These are phyloP conservation scores for Stenodema calcarata DNA, from an alignment of 2,888 invertebrate genomes.

Conservation along the genomic window DNA sequence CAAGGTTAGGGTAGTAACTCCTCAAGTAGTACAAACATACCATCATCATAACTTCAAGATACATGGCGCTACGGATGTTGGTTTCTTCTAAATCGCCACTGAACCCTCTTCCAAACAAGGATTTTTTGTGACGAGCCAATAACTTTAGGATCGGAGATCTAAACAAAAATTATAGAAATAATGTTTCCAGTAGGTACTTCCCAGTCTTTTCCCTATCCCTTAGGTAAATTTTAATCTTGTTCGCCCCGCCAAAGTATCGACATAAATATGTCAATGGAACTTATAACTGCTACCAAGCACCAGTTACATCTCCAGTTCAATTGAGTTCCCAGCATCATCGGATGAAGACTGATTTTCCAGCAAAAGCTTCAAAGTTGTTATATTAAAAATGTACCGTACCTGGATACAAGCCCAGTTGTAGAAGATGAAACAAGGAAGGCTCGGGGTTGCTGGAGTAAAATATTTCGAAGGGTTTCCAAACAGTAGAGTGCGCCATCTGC, in stretches of 20 bases:
- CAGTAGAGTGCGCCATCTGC: constrained; percentile 76
- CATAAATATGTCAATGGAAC: too few relatives aligned
- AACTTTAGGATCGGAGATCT: constrained; percentile 66
- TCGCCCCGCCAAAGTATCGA: too few relatives aligned
- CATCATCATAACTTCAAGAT: constrained; percentile 77
- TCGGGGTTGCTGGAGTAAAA: constrained; percentile 73
- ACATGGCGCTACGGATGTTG: constrained; percentile 72
- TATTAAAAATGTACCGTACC: constrained; percentile 45
- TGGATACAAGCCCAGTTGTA: constrained; percentile 68
- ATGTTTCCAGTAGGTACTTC: too few relatives aligned
- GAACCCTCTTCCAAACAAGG: constrained; percentile 75
- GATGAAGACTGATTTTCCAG: too few relatives aligned
- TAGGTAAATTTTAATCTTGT: background rate
- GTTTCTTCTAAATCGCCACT: constrained; percentile 62
- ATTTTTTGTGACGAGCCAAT: constrained; percentile 78
- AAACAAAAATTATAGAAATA: constrained; percentile 28
- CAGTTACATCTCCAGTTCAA: too few relatives aligned
- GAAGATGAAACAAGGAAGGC: constrained; percentile 77
- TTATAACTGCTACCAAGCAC: too few relatives aligned
- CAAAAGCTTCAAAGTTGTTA: too few relatives aligned
- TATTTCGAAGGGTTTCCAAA: constrained; percentile 75
- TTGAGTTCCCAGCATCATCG: background rate
- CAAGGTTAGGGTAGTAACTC: constrained; percentile 78
- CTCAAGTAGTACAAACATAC: constrained; percentile 81
- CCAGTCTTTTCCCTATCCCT: background rate